phyloP scores from a whole-genome alignment of 1,140 invertebrate genomes.

The Drosophila pachea region DNA sequence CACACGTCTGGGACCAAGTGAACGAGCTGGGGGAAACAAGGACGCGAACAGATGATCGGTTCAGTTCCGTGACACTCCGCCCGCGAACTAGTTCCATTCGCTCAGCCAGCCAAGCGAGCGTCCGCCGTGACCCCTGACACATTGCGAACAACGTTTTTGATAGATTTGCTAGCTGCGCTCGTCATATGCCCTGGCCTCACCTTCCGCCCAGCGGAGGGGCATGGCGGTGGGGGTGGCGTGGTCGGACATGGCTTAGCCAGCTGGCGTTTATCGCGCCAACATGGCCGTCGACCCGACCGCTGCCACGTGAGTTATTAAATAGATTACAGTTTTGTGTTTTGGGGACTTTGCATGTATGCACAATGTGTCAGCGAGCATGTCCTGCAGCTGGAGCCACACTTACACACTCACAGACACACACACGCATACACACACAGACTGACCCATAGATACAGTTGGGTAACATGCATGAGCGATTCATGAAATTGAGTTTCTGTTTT shows the following conservation, averaged over 20 bases:
- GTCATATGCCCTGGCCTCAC: background rate
- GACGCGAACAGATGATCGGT: background rate
- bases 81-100: background rate
- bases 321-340: slow-evolving; percentile 66
- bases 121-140: background rate
- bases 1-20: slow-evolving; percentile 2
- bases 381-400: slow-evolving; percentile 12
- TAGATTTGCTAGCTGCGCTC: slow-evolving; percentile 33
- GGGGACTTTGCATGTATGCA: slow-evolving; percentile 45
- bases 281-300: slow-evolving; percentile 42
- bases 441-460: slow-evolving; percentile 1
- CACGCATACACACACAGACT: background rate
- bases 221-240: background rate
- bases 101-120: background rate
- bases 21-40: background rate
- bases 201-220: background rate
- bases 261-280: slow-evolving; percentile 52
- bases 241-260: slow-evolving; percentile 17
- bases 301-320: slow-evolving; percentile 70
- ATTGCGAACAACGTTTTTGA: slow-evolving; percentile 34
- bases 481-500: slow-evolving; percentile 60
- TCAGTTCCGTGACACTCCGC: background rate
- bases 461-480: slow-evolving; percentile 59
- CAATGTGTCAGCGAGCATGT: slow-evolving; percentile 47
- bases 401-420: slow-evolving; percentile 11